Base-by-base conservation (phyloP, 1,140 invertebrate species). In the Eumeta japonica region DNA sequence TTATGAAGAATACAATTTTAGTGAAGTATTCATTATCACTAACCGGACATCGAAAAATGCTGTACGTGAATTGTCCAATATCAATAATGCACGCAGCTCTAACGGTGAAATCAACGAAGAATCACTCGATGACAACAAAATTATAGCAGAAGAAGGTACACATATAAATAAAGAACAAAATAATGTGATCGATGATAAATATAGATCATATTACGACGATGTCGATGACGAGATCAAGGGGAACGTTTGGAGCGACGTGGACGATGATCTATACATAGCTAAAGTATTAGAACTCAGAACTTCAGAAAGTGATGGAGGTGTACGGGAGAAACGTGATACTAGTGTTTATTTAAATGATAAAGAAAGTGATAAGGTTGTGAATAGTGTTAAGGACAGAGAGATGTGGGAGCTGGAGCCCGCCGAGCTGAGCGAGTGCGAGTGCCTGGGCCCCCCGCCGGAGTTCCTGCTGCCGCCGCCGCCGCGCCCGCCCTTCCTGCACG, bases 401-500 rank as follows among this genome's bases (percentile, higher is more conserved):
- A 74, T 74, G 70, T 74, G 70, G 70, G 70, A 74, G 16, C 44
- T 74, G 47, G 70, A 74, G 43, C 61, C 68, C 53, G 62, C 68
- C 45, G 70, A 71, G 43, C 42, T 70, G 53, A 63, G 59, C 53
- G 79, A 81, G 50, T 81, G 79, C 63, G 78, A 80, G 46, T 79
- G 78, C 53, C 70, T 79, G 33, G 79, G 78, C 29, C 78, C 79
- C 42, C 79, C 79, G 41, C 79, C 79, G 37, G 76, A 80, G 59
- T 81, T 81, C 49, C 60, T 80, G 30, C 60, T 81, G 47, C 79
- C 79, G 16, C 79, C 79, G 19, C 79, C 79, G 0, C 79, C 79
- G 1, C 45, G 79, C 46, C 79, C 79, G 17, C 79, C 79, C 2
- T 73, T 78, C 28, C 45, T 81, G 14, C 78, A 78, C 41, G 62